These are phyloP conservation scores for Nestor notabilis DNA, from an alignment of 2,113 vertebrate species.

Conservation along the genomic window DNA sequence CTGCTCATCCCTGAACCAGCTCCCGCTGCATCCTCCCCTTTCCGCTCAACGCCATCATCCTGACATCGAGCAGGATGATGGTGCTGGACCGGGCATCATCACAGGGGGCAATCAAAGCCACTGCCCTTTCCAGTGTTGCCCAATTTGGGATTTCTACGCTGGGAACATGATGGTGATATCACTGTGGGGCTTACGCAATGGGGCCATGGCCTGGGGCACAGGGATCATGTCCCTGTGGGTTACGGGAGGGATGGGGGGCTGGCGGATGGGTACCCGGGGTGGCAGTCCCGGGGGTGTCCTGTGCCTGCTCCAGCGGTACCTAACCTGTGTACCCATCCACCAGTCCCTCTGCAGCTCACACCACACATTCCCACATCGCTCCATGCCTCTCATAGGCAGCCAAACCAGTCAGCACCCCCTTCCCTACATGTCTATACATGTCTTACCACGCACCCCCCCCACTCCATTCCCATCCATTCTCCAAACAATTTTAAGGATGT, in stretches of 20 bases:
- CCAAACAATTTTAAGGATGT: neutral
- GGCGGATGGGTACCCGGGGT: no score
- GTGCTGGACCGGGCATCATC: no score
- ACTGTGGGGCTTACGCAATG: fast-evolving
- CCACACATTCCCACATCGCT: neutral
- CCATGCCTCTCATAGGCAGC: neutral
- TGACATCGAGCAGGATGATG: neutral
- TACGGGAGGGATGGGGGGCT: fast-evolving
- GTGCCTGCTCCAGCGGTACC: no score
- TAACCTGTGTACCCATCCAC: neutral
- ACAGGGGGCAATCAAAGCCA: neutral
- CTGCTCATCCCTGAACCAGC: no score
- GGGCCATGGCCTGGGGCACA: no score
- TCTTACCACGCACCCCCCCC: neutral
- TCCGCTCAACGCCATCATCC: neutral
- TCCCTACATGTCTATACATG: neutral
- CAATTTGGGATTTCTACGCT: slow-evolving; percentile 26
- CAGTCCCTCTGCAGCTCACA: fast-evolving
- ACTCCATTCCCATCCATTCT: neutral
- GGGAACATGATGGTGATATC: neutral
- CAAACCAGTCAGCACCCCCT: neutral
- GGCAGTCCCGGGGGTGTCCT: no score
- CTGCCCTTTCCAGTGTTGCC: slow-evolving; percentile 60
- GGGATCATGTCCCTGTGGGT: neutral
- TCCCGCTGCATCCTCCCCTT: neutral